Base-by-base conservation (phyloP, 2,888 invertebrate species). In the Ametastegia equiseti region DNA sequence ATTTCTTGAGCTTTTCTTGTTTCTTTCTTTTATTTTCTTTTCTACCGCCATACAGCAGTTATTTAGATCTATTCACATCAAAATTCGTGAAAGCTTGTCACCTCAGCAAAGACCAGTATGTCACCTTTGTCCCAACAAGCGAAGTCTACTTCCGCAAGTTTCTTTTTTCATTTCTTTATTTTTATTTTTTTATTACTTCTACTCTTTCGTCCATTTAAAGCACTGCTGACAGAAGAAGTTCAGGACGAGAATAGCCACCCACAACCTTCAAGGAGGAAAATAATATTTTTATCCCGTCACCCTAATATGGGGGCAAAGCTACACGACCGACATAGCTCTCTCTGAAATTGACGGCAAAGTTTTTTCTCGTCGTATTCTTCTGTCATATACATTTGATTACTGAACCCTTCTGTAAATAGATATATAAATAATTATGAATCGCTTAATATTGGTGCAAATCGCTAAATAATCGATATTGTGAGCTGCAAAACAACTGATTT, bases 101-200 rank as follows among this genome's bases (percentile, higher is more conserved):
- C 63, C 63, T 30, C 5, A 36, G 1, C n/a, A 11, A 13, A 63
- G 33, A 2, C 63, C 63, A 7, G 11, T 33, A n/a, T 63, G 30
- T 63, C 33, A 63, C n/a, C 63, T 15, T 63, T 27, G n/a, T 63
- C n/a, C 30, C 63, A n/a, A 36, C 33, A 63, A 5, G 33, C 5
- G 27, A 63, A 19, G 54, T 54, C 54, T 13, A 63, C 63, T 63
- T 63, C n/a, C 33, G 63, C n/a, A 63, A 63, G 63, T 63, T 63
- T 63, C 33, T n/a, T 63, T 63, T 33, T 63, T 33, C 13, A 11
- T 63, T 63, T 33, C 7, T 63, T 63, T 30, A 4, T 27, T 63
- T 63, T 15, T 30, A 30, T 63, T 36, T 63, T 63, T 33, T 33
- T 63, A 30, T 33, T 63, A 33, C 33, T 63, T 63, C 27, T n/a